Evolutionary conservation across 2,113 vertebrate genomes (phyloP).

Genomic region (Toxotes chatareus): DNA sequence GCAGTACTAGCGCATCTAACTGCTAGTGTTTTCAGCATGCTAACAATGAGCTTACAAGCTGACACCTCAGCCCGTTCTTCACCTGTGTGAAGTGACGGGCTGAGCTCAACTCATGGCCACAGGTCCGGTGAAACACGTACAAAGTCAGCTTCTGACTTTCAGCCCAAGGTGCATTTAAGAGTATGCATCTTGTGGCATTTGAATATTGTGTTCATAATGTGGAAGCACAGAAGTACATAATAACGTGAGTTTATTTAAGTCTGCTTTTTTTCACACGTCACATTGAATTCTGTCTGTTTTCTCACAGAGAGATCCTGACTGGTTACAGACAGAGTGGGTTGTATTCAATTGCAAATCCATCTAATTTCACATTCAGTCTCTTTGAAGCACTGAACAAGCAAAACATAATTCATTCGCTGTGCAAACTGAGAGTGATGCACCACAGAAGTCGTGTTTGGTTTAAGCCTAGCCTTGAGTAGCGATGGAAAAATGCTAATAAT

Average conservation of each 20-base stretch:
- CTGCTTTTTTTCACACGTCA: neutral
- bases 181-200: neutral
- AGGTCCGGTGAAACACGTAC: neutral
- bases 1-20: neutral
- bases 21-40: no score
- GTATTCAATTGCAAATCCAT: neutral
- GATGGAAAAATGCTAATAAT: neutral
- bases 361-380: neutral
- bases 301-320: neutral
- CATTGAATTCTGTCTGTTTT: neutral
- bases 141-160: neutral
- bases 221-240: neutral
- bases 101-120: neutral
- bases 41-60: neutral
- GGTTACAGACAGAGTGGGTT: neutral
- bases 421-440: neutral
- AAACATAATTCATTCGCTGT: neutral
- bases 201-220: neutral
- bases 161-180: neutral
- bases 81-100: slow-evolving; percentile 1
- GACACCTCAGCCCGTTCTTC: neutral
- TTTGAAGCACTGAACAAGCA: neutral
- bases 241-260: neutral
- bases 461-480: neutral
- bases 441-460: neutral